Evolutionary conservation across 2,113 vertebrate species (phyloP), one percentile per base, ranked within the genome.

Genomic region (Atlantisia rogersi): DNA sequence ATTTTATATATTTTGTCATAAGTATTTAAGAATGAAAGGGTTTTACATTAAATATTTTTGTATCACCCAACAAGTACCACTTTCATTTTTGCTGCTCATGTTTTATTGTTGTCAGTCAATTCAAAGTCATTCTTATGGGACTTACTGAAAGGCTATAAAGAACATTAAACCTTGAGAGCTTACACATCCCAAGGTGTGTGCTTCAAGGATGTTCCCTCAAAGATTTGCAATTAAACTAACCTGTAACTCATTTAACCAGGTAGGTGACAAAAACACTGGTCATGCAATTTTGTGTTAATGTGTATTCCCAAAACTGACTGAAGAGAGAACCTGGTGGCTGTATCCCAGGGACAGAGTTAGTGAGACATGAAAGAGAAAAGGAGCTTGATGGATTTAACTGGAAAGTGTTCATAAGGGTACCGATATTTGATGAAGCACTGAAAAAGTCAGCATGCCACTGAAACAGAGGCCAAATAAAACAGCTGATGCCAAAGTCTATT

Each of bases 301-400:
- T 73, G 14, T 5, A 1, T 89, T 92, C 62, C 71, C 31, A 70
- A 35, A 82, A 71, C 15, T 35, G 63, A 28, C 48, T 64, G 53
- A 91, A 58, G 59, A 76, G 53, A 44, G 32, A 92, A 64, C 29
- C 58, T 1, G 1, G 53, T 44, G 53, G 48, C 60, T 94, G 58
- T 84, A 65, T 92, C 26, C 42, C 44, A 73, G 86, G 65, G 60
- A 87, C 89, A 87, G 56, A 86, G 65, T 86, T 78, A 92, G 89
- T 71, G 89, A 95, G 81, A 95, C 32, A 84, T 85, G 77, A 92
- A 95, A 95, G 80, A 91, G 77, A 84, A 90, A 82, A 91, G 15
- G 32, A 52, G 5, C 10, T 59, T 94, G 76, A 94, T 94, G 68
- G 39, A 80, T 90, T 78, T 56, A 58, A 79, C 32, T 82, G 48